A percentile compares a stretch with the other conserved stretches of the same genome.
Evolutionary conservation across 2,797 vertebrate genomes (phyloP).

Genomic region (Thunnus albacares): DNA sequence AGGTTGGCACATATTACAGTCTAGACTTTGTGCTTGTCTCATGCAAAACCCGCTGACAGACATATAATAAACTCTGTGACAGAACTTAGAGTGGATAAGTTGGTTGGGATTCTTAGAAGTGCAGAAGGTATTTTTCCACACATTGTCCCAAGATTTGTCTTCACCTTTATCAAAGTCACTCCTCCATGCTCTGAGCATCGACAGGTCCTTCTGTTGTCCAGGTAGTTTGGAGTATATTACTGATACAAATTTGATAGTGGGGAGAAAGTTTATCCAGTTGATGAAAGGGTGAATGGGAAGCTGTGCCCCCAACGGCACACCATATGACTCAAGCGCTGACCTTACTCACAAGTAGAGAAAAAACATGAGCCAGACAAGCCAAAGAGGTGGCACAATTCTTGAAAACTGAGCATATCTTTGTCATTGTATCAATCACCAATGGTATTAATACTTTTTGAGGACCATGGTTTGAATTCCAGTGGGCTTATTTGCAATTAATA

Average conservation of each 20-base stretch:
- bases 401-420: too few relatives aligned
- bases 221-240: neutral
- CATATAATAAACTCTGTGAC: neutral
- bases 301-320: neutral
- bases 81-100: too few relatives aligned
- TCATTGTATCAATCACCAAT: too few relatives aligned
- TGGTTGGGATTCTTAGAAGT: too few relatives aligned
- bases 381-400: too few relatives aligned
- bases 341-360: neutral
- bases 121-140: too few relatives aligned
- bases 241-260: neutral
- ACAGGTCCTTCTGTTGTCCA: neutral
- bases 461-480: too few relatives aligned
- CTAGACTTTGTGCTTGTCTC: neutral
- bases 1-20: conserved; percentile 1
- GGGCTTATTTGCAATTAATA: neutral
- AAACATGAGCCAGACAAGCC: too few relatives aligned
- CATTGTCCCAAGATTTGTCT: neutral
- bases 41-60: neutral
- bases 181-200: neutral
- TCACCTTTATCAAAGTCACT: too few relatives aligned
- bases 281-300: neutral
- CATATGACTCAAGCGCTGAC: neutral
- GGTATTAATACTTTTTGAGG: too few relatives aligned
- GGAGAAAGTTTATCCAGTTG: too few relatives aligned